Base-by-base conservation (phyloP, 2,113 vertebrate species). In the Martes martes region DNA sequence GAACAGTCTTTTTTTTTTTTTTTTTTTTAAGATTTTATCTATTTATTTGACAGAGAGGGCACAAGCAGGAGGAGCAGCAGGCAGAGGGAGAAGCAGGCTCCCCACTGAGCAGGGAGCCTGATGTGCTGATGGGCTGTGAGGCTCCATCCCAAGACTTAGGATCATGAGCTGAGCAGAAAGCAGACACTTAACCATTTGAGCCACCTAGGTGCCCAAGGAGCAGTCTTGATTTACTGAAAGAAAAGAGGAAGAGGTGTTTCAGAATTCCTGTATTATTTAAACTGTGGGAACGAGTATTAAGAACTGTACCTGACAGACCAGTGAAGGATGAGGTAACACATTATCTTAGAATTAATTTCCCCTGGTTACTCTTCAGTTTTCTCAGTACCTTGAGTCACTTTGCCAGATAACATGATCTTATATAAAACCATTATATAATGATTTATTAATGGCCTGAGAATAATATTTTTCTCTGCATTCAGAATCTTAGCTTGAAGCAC, bases 311-410 rank as follows among this genome's bases (percentile, higher is more conserved):
- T 91, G 39, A 42, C 61, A 71, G 11, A 78, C 50, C n/a, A 42
- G 78, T 57, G 61, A 82, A 92, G 52, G 15, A 69, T 52, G 73
- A 86, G 9, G 14, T 65, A 31, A 59, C 39, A 18, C 11, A 21
- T 57, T 61, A 83, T 80, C 84, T 42, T 96, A 87, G 33, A 82
- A 42, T 93, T 93, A 13, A 42, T 96, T 36, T 91, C 23, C 63
- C n/a, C 82, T 92, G 67, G 14, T 84, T 89, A 50, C 42, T 96
- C 28, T 87, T 81, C 50, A 91, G 7, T 91, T 93, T 33, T 93
- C 78, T 89, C 42, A 83, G 78, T 79, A 59, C 23, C 65, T 94
- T 90, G 84, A 90, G 19, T 93, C 63, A 63, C 16, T 91, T 91
- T 91, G 63, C 78, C 65, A 96, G 83, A 55, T 88, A 78, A 73